Percentiles rank a stretch among this genome's conserved stretches.
phyloP scores from a whole-genome alignment of 2,888 invertebrate genomes.

The Mesorhabditis spiculigera region DNA sequence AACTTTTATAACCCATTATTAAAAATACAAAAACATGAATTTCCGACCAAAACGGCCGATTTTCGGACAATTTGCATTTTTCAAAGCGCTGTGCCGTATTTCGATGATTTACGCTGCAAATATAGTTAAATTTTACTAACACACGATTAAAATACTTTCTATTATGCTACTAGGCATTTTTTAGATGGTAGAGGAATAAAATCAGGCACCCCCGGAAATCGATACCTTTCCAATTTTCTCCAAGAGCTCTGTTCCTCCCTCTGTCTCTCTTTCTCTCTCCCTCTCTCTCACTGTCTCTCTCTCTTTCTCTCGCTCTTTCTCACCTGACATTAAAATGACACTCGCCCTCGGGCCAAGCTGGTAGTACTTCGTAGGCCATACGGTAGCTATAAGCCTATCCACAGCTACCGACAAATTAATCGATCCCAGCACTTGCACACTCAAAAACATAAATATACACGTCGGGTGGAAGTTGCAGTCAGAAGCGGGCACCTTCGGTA shows the following conservation, averaged over 20 bases:
- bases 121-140: too few species aligned
- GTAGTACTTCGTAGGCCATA: constrained; percentile 4
- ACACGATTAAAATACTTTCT: too few species aligned
- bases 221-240: not conserved
- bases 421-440: not conserved
- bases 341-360: not conserved
- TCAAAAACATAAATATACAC: not conserved
- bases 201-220: constrained; percentile 13
- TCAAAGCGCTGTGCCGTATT: too few species aligned
- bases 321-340: constrained; percentile 5
- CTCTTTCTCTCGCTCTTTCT: constrained; percentile 12
- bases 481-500: not conserved
- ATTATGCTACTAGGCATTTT: too few species aligned
- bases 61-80: too few species aligned
- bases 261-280: constrained; percentile 10
- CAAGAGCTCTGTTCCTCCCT: not conserved
- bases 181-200: too few species aligned
- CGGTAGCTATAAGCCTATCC: not conserved
- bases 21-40: too few species aligned
- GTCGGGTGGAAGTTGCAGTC: not conserved
- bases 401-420: not conserved
- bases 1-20: too few species aligned
- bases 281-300: not conserved
- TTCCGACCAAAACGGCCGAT: too few species aligned
- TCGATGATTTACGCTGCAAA: too few species aligned